phyloP scores from a whole-genome alignment of 2,113 vertebrate genomes.

The Chlorodrepanis virens region DNA sequence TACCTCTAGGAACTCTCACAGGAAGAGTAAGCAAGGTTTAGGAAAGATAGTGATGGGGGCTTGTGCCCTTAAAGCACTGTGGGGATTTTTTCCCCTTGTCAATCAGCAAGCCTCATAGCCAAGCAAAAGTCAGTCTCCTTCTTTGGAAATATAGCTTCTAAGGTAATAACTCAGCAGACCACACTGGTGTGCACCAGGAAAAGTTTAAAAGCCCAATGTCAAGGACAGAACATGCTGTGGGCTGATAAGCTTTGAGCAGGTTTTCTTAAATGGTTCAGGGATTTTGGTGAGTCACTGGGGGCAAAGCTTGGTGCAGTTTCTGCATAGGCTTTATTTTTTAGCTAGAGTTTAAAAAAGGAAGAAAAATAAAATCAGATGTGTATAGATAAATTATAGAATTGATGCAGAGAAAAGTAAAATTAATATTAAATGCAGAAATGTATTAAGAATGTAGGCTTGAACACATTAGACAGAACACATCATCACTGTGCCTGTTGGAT shows the following conservation, averaged over 20 bases:
- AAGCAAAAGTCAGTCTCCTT: neutral
- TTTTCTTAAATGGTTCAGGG: neutral
- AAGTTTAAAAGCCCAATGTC: neutral
- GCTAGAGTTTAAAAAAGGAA: neutral
- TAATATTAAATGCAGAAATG: neutral
- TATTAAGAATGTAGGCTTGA: neutral
- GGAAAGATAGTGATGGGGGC: neutral
- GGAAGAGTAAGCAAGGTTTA: neutral
- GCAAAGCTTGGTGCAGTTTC: neutral
- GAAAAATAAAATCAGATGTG: neutral
- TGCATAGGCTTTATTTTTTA: neutral
- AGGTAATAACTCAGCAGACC: neutral
- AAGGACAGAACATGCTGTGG: neutral
- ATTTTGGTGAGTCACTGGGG: neutral
- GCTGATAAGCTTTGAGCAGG: neutral
- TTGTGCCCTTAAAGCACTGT: neutral
- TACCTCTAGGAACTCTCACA: neutral
- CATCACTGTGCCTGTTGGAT: neutral
- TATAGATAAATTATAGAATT: neutral
- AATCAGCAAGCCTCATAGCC: fast-evolving
- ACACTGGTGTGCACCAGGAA: neutral
- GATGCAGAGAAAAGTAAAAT: neutral
- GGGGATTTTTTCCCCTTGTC: neutral
- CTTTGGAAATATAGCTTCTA: neutral
- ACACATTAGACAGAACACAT: neutral